Evolutionary conservation across 2,888 invertebrate species (phyloP).

Genomic region (Mesoligia furuncula): DNA sequence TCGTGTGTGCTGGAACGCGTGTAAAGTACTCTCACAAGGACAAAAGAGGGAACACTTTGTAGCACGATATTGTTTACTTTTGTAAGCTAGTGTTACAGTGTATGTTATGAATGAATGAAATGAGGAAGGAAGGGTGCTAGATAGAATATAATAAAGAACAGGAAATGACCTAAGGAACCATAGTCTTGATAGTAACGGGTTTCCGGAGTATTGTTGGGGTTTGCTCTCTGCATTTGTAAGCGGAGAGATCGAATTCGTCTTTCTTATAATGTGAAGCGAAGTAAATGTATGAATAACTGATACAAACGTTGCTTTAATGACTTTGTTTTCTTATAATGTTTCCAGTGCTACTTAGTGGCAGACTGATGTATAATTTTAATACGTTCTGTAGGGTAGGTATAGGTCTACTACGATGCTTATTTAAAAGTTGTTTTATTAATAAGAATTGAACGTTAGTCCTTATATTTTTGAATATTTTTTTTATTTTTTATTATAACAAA

Average conservation of each 20-base stretch:
- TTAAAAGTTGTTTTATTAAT: neutral
- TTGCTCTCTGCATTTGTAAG: constrained; percentile 26
- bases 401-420: neutral
- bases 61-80: constrained; percentile 8
- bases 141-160: constrained; percentile 43
- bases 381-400: neutral
- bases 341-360: neutral
- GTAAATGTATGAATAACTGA: neutral
- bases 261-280: neutral
- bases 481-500: neutral
- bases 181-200: constrained; percentile 42
- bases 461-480: too few relatives aligned
- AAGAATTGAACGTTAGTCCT: neutral
- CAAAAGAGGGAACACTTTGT: constrained; percentile 22
- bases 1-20: too few relatives aligned
- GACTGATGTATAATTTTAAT: neutral
- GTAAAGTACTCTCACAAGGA: constrained; percentile 15
- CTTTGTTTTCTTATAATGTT: neutral
- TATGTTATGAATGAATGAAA: constrained; percentile 44
- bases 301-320: neutral
- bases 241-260: constrained; percentile 13
- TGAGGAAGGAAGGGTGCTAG: constrained; percentile 40
- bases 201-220: constrained; percentile 52
- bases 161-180: constrained; percentile 38
- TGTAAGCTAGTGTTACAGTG: constrained; percentile 10